Evolutionary conservation across 2,888 invertebrate species (phyloP).

Genomic region (Agapostemon virescens): DNA sequence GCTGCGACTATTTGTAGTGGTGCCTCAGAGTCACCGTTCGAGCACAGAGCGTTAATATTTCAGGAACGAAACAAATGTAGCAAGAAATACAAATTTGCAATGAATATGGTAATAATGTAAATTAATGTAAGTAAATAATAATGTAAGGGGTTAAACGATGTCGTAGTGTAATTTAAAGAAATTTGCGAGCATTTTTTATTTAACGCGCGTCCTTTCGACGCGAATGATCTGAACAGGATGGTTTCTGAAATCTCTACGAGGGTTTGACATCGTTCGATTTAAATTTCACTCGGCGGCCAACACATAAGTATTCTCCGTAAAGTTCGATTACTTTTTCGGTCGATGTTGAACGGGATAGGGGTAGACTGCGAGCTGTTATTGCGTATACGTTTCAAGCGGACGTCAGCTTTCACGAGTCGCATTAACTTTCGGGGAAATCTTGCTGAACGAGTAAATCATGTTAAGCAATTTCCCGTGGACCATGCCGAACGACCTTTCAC

Average conservation of each 20-base stretch:
- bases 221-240: background rate
- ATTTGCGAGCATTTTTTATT: background rate
- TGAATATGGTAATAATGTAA: no score
- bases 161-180: background rate
- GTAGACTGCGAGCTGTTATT: slow-evolving; percentile 37
- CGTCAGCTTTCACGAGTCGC: slow-evolving; percentile 46
- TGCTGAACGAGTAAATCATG: slow-evolving; percentile 38
- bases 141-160: background rate
- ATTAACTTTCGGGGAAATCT: slow-evolving; percentile 46
- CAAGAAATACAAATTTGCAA: no score
- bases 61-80: no score
- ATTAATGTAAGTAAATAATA: no score
- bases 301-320: slow-evolving; percentile 15
- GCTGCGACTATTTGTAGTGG: no score
- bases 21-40: no score
- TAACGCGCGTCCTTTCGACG: background rate
- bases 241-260: background rate
- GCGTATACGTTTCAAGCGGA: slow-evolving; percentile 42
- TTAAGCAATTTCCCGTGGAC: slow-evolving; percentile 46
- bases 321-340: background rate
- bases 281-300: slow-evolving; percentile 13
- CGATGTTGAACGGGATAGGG: slow-evolving; percentile 11
- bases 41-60: no score
- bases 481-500: slow-evolving; percentile 2
- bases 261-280: slow-evolving; percentile 7